Evolutionary conservation across 1,140 invertebrate species (phyloP).

Genomic region (Odontomachus brunneus): DNA sequence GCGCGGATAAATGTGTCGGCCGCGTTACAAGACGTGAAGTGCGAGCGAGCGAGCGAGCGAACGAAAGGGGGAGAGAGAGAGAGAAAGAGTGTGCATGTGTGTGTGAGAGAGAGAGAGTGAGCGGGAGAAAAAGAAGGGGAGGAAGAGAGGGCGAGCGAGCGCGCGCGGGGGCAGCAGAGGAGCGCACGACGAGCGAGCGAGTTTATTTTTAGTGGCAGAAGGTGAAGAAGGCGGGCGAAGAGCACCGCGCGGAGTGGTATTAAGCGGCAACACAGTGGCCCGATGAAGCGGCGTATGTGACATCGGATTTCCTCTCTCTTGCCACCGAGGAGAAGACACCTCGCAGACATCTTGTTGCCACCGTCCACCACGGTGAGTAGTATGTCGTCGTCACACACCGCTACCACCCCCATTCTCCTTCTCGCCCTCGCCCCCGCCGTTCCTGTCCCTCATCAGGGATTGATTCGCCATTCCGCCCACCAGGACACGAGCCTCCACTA

Average conservation of each 20-base stretch:
- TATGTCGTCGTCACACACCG: conserved; percentile 59
- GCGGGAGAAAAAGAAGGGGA: conserved; percentile 55
- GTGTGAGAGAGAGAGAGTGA: conserved; percentile 24
- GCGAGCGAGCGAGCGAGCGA: conserved; percentile 66
- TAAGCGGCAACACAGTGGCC: conserved; percentile 76
- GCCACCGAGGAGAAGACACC: conserved; percentile 71
- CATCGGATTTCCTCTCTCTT: conserved; percentile 76
- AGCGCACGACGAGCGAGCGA: conserved; percentile 68
- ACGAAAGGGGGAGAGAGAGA: conserved; percentile 40
- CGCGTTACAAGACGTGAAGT: conserved; percentile 80
- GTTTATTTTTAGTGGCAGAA: conserved; percentile 82
- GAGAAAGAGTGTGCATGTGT: neutral
- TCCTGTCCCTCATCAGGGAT: conserved; percentile 56
- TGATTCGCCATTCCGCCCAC: conserved; percentile 74
- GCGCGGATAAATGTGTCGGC: conserved; percentile 80
- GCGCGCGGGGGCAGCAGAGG: conserved; percentile 42
- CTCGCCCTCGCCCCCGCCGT: conserved; percentile 17
- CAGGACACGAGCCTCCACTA: conserved; percentile 42
- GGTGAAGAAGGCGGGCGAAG: conserved; percentile 67
- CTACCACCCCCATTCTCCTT: conserved; percentile 7
- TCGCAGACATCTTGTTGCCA: conserved; percentile 71
- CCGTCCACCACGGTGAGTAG: conserved; percentile 79
- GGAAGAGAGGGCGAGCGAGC: conserved; percentile 54
- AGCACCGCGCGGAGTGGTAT: conserved; percentile 73
- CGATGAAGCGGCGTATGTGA: conserved; percentile 81